Base-by-base conservation (phyloP, 2,113 vertebrate species). In the Tiliqua scincoides region DNA sequence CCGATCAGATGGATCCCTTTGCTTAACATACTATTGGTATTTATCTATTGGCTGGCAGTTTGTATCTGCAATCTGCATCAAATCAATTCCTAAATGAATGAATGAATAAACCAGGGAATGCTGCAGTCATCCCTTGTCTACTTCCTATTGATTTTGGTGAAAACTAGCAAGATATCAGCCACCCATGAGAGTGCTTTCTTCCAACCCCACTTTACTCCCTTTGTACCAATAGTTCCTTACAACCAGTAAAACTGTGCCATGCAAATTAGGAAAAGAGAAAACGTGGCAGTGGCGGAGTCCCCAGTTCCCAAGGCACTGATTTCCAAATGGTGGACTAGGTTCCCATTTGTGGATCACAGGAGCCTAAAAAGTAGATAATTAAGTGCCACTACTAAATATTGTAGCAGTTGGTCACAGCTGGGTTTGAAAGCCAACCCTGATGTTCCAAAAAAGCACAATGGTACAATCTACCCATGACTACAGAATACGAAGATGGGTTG, bases 1-100 rank as follows among this genome's bases (percentile, higher is more conserved):
- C 10, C 27, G 57, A n/a, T 57, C 59, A 48, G 40, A 27, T 57
- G 5, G 23, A 32, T 62, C 68, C 30, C 27, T 83, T 63, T 32
- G 11, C 37, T 73, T 48, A 84, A 59, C 17, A 57, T 15, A 57
- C 12, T 62, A 70, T 54, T 84, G 82, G 18, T 37, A 74, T 62
- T 21, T 74, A 30, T 84, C 71, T 48, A 10, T 12, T 84, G 54
- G 40, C 71, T 32, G 59, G 68, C 82, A 43, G 82, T 73, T n/a
- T 83, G 43, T 84, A 48, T 74, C 37, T 63, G 71, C 70, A 84
- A 37, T 43, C 82, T 7, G 14, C 82, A 62, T 43, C 70, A 30
- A 73, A 84, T 84, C 70, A 84, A 32, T 84, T 48, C 37, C 20
- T 74, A 48, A 82, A 82, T 65, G 54, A 82, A 17, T 82, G 68